Percentiles rank a stretch among this genome's conserved stretches.
phyloP scores from a whole-genome alignment of 2,113 vertebrate genomes.

The Astur gentilis region DNA sequence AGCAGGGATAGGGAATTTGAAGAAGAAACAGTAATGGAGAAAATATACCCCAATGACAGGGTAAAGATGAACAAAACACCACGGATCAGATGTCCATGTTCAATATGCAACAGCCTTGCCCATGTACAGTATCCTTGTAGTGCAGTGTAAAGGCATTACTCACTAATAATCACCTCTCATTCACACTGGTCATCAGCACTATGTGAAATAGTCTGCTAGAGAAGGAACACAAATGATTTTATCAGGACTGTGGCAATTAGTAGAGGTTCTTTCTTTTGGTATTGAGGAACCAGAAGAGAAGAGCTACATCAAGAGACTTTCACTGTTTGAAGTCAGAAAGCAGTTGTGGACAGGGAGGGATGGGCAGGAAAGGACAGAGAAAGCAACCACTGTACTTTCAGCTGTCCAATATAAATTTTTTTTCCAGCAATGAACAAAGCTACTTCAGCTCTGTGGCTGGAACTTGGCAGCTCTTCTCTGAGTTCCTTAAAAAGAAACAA shows the following conservation, averaged over 20 bases:
- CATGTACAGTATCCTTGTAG: neutral
- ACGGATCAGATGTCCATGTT: accelerated
- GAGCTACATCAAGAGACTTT: neutral
- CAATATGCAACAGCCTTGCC: neutral
- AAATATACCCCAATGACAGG: neutral
- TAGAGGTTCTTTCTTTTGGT: neutral
- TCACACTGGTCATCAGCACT: neutral
- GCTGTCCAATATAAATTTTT: neutral
- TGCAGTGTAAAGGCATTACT: neutral
- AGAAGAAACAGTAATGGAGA: neutral
- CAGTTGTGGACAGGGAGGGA: neutral
- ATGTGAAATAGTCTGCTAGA: neutral
- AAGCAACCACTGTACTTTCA: neutral
- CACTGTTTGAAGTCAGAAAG: neutral
- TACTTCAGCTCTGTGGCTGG: neutral
- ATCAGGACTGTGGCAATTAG: neutral
- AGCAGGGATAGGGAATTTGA: neutral
- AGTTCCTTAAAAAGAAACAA: constrained; percentile 29
- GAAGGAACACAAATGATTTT: neutral
- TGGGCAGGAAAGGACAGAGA: neutral
- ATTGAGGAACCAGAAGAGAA: neutral
- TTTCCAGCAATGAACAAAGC: neutral
- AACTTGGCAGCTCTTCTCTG: constrained; percentile 22
- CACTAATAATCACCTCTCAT: neutral
- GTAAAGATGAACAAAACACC: neutral